A percentile compares a stretch with the other conserved stretches of the same genome.
These are phyloP conservation scores for Drosophila tani DNA, from an alignment of 1,140 invertebrate genomes.

Conservation along the genomic window DNA sequence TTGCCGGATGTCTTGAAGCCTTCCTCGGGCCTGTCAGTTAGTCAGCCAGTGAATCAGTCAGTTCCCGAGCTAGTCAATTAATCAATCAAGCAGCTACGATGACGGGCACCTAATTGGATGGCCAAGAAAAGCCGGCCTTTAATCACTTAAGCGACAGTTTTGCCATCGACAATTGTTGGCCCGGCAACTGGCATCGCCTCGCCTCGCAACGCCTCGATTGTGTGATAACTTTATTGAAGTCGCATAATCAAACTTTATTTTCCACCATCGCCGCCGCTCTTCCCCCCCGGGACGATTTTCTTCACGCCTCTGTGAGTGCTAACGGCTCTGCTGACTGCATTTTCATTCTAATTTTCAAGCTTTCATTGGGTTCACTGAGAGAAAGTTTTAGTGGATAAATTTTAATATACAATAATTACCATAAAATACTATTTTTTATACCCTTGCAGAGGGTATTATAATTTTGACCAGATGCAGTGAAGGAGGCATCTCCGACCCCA, in stretches of 20 bases:
- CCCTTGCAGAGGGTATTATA: no score
- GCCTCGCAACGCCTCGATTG: slow-evolving; percentile 13
- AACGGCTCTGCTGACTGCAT: slow-evolving; percentile 3
- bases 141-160: slow-evolving; percentile 39
- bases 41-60: slow-evolving; percentile 8
- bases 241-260: slow-evolving; percentile 37
- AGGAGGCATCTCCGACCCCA: no score
- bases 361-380: slow-evolving; percentile 6
- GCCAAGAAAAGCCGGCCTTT: slow-evolving; percentile 23
- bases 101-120: slow-evolving; percentile 38
- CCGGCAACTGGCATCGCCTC: background rate
- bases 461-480: no score
- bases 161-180: slow-evolving; percentile 10
- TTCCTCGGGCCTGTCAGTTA: slow-evolving; percentile 1
- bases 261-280: background rate
- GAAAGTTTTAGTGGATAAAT: background rate
- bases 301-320: slow-evolving; percentile 22
- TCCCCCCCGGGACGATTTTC: background rate
- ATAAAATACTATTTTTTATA: no score
- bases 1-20: slow-evolving; percentile 30
- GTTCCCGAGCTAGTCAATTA: slow-evolving; percentile 2
- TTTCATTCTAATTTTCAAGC: slow-evolving; percentile 12
- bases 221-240: slow-evolving; percentile 43
- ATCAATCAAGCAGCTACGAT: slow-evolving; percentile 28
- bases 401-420: no score